Conservation (phyloP, 1,140 invertebrate species). For the Cotesia glomerata region DNA sequence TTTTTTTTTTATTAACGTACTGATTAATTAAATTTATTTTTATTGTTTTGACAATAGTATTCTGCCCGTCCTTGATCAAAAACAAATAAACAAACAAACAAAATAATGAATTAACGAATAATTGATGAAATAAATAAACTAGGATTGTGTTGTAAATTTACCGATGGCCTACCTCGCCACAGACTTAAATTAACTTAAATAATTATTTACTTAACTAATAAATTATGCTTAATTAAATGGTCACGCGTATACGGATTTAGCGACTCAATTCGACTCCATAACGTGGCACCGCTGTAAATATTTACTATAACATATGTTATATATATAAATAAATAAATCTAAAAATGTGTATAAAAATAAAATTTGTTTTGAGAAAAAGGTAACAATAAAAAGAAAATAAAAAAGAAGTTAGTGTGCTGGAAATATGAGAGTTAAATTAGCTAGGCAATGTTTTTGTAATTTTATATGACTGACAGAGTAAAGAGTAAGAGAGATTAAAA, state of each 20-base stretch:
- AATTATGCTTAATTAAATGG: constrained; percentile 28
- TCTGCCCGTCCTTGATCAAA: constrained; percentile 9
- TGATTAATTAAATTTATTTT: background rate
- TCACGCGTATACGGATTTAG: constrained; percentile 11
- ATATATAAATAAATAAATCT: constrained; percentile 11
- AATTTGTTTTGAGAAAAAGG: constrained; percentile 22
- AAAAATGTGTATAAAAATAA: constrained; percentile 31
- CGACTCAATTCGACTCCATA: background rate
- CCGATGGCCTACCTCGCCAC: constrained; percentile 55
- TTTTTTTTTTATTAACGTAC: background rate
- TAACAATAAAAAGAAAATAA: constrained; percentile 14
- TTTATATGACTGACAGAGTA: constrained; percentile 49
- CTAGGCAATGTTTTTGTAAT: constrained; percentile 59
- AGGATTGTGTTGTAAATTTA: constrained; percentile 36
- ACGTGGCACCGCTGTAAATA: constrained; percentile 32
- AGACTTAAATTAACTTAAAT: constrained; percentile 38
- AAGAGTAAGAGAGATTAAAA: constrained; percentile 16
- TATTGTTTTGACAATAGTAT: background rate
- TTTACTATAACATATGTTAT: constrained; percentile 14
- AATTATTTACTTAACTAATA: constrained; percentile 34
- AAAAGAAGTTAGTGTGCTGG: background rate
- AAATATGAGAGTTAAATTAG: constrained; percentile 39
- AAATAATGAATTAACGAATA: background rate
- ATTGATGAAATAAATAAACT: background rate
- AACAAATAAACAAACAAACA: too few species aligned